phyloP scores from a whole-genome alignment of 2,888 invertebrate species.

The Acronicta alni region DNA sequence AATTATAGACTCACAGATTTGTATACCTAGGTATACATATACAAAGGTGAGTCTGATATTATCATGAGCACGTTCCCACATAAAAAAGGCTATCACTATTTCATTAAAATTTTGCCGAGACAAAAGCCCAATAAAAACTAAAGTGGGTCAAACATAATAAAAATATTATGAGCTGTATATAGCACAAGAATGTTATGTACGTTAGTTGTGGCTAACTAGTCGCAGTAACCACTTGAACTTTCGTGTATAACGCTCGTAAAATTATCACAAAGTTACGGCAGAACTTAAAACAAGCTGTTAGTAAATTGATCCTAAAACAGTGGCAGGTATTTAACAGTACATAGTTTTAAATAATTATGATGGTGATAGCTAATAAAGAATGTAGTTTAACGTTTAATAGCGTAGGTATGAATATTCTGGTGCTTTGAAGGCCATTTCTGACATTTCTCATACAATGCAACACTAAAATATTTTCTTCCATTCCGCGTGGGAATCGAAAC shows the following conservation, averaged over 20 bases:
- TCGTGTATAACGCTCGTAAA: slow-evolving; percentile 84
- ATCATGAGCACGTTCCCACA: no score
- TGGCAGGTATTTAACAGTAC: slow-evolving; percentile 54
- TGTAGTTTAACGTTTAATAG: background rate
- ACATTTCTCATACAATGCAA: no score
- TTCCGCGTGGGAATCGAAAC: no score
- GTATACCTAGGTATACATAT: no score
- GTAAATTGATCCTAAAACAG: slow-evolving; percentile 77
- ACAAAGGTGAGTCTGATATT: no score
- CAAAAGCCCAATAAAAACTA: slow-evolving; percentile 59
- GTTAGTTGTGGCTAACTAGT: slow-evolving; percentile 60
- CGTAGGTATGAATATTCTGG: no score
- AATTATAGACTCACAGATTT: no score
- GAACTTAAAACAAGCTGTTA: slow-evolving; percentile 80
- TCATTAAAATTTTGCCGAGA: slow-evolving; percentile 38
- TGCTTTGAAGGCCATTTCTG: no score
- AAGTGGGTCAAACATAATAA: slow-evolving; percentile 68
- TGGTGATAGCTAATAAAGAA: background rate
- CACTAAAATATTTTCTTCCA: no score
- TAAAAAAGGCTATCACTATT: background rate
- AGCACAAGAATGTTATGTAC: slow-evolving; percentile 60
- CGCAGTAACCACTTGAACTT: slow-evolving; percentile 72
- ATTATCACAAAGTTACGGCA: slow-evolving; percentile 79
- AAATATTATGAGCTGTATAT: slow-evolving; percentile 52
- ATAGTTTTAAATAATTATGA: slow-evolving; percentile 33